Base-by-base conservation (phyloP, 2,797 vertebrate species). In the Diplodus puntazzo region DNA sequence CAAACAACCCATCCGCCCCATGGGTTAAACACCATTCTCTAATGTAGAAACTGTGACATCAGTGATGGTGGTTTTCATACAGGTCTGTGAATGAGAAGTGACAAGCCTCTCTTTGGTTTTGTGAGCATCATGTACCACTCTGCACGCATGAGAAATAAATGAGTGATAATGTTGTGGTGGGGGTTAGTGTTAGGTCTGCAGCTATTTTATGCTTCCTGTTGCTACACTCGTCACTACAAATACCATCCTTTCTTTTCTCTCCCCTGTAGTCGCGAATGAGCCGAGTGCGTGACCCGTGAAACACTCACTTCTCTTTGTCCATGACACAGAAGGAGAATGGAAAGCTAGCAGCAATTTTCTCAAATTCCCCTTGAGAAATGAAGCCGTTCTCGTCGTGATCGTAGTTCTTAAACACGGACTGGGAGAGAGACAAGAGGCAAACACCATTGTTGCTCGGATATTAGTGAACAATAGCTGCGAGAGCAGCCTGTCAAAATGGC, bases 401-500 rank as follows among this genome's bases (percentile, higher is more conserved):
- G 45, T 99, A 99, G 94, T 99, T 99, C 92, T 98, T 99, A 90
- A 99, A 99, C 86, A 99, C 98, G 48, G 98, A 98, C 98, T 99
- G 93, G 10, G 45, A 27, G 73, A 27, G 73, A 92, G 80, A 89
- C 77, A 77, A 88, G 69, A 83, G 62, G 42, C 21, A 79, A 39
- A 89, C 70, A 61, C 21, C 48, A 69, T 74, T 82, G 84, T 85
- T 73, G 58, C 48, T 64, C 11, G 3, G 30, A 49, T 79, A 25
- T 77, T 55, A 16, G 27, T 13, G 74, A 81, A 89, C 73, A 87
- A 82, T 80, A 71, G 79, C 73, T 46, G 50, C 55, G 55, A 73
- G 54, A 75, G 74, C 45, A 61, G 53, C 59, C 71, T 82, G 61
- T 65, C 66, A 86, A 73, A 81, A 65, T 62, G 71, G 61, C 74